These are phyloP conservation scores for Montipora capricornis DNA, from an alignment of 64 coral and sea anemone genomes.

Conservation along the genomic window DNA sequence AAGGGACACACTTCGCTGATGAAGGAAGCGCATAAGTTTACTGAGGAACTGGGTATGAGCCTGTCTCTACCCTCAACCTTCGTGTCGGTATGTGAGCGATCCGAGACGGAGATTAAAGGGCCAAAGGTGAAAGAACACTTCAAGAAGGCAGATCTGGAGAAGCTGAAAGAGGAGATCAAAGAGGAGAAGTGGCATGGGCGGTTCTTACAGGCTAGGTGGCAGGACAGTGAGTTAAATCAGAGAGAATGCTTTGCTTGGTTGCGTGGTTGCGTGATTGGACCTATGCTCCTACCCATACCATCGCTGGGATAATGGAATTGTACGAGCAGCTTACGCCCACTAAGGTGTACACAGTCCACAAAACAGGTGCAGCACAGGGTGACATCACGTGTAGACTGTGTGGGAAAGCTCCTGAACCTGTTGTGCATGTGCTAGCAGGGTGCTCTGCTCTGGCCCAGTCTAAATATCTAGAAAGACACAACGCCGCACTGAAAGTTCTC, in stretches of 20 bases:
- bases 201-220: neutral
- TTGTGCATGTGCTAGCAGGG: slow-evolving; percentile 13
- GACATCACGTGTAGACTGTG: slow-evolving; percentile 3
- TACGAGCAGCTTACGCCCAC: slow-evolving; percentile 8
- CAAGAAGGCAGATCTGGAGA: slow-evolving; percentile 21
- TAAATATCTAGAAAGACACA: slow-evolving; percentile 26
- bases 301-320: neutral
- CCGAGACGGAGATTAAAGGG: no score
- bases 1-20: neutral
- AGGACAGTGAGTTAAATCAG: neutral
- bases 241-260: no score
- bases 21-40: slow-evolving; percentile 12
- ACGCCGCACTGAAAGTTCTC: neutral
- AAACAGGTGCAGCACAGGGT: neutral
- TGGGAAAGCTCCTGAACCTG: neutral
- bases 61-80: neutral
- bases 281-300: no score
- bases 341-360: neutral
- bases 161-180: slow-evolving; percentile 35
- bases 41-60: slow-evolving; percentile 20
- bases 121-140: slow-evolving; percentile 25
- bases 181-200: slow-evolving; percentile 40
- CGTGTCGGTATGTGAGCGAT: neutral
- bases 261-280: no score
- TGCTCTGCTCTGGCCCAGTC: slow-evolving; percentile 25